phyloP scores from a whole-genome alignment of 2,888 invertebrate species.

The Nomada lathburiana region DNA sequence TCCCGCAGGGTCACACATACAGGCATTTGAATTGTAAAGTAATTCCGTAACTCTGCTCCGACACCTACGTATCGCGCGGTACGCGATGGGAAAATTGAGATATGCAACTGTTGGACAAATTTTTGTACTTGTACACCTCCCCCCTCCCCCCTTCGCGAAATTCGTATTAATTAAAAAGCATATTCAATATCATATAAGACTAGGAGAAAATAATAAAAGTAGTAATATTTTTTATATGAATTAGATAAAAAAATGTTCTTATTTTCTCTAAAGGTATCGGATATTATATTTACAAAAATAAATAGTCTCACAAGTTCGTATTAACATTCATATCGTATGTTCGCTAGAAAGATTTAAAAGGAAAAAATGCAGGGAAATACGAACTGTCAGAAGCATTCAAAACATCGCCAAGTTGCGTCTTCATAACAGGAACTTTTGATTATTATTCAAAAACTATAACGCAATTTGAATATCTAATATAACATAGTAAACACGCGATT shows the following conservation, averaged over 20 bases:
- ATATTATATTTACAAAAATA: conserved; percentile 35
- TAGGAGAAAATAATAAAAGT: conserved; percentile 20
- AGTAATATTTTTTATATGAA: neutral
- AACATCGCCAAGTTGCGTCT: conserved; percentile 10
- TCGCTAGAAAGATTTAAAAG: neutral
- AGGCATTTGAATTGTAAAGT: conserved; percentile 43
- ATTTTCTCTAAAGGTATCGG: neutral
- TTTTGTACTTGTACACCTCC: neutral
- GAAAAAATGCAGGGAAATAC: conserved; percentile 26
- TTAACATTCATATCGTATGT: conserved; percentile 4
- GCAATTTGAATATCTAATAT: conserved; percentile 23
- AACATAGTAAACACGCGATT: conserved; percentile 33
- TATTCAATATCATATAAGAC: neutral
- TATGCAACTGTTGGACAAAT: conserved; percentile 10
- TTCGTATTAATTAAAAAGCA: neutral
- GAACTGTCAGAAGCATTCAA: conserved; percentile 35
- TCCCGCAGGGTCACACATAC: neutral
- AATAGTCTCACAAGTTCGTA: conserved; percentile 17
- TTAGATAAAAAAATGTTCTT: neutral
- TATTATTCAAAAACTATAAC: conserved; percentile 32
- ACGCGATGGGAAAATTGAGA: neutral
- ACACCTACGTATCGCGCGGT: neutral
- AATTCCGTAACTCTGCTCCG: conserved; percentile 9
- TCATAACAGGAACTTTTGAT: conserved; percentile 46
- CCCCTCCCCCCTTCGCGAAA: neutral